phyloP scores from a whole-genome alignment of 92 coral and sea anemone genomes.

The Muricea muricata region DNA sequence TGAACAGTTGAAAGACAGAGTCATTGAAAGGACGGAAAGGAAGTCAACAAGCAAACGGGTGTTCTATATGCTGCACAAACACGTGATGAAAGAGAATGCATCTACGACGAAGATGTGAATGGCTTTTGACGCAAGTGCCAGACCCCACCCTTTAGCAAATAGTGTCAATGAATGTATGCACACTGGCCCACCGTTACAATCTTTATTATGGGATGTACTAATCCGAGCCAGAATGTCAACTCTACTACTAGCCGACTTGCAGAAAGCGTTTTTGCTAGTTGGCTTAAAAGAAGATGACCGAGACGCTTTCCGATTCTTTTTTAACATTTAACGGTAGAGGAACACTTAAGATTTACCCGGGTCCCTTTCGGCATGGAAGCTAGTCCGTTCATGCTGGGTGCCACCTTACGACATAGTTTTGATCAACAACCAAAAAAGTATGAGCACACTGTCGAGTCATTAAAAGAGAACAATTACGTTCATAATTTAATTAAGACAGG shows the following conservation, averaged over 20 bases:
- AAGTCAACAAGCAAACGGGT: too few relatives aligned
- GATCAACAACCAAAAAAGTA: slow-evolving; percentile 36
- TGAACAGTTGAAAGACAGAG: slow-evolving; percentile 53
- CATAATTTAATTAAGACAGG: slow-evolving; percentile 70
- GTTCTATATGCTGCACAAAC: too few relatives aligned
- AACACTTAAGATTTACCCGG: slow-evolving; percentile 67
- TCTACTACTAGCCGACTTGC: slow-evolving; percentile 59
- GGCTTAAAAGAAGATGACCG: slow-evolving; percentile 57
- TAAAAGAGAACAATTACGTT: slow-evolving; percentile 64
- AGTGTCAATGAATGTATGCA: too few relatives aligned
- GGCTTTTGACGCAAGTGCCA: too few relatives aligned
- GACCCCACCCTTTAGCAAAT: too few relatives aligned
- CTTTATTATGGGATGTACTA: slow-evolving; percentile 68
- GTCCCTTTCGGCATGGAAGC: slow-evolving; percentile 54
- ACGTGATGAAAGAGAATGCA: too few relatives aligned
- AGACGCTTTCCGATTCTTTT: slow-evolving; percentile 67
- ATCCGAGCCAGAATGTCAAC: too few relatives aligned
- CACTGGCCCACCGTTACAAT: slow-evolving; percentile 61
- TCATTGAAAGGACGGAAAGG: slow-evolving; percentile 36
- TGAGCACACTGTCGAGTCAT: slow-evolving; percentile 20
- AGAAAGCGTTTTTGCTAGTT: slow-evolving; percentile 69
- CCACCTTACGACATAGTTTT: slow-evolving; percentile 49
- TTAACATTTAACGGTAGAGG: slow-evolving; percentile 56
- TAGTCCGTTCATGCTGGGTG: slow-evolving; percentile 57
- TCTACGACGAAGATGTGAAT: too few relatives aligned